Evolutionary conservation across 2,113 vertebrate genomes (phyloP).

Genomic region (Eudyptes chrysolophus): DNA sequence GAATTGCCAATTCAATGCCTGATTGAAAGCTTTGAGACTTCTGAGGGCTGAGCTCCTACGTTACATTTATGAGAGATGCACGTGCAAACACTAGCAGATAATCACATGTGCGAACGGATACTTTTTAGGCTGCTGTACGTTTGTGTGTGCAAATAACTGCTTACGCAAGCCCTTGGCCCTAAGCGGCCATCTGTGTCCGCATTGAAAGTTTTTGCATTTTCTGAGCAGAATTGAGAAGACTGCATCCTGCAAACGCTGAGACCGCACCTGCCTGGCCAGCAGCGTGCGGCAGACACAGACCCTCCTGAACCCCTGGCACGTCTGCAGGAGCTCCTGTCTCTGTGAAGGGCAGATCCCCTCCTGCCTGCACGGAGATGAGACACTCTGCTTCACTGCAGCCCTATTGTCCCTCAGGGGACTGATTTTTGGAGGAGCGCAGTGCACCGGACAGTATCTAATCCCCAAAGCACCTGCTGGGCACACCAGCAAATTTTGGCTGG

Average conservation of each 20-base stretch:
- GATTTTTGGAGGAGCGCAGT: background rate
- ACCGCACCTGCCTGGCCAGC: background rate
- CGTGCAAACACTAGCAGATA: background rate
- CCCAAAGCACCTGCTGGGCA: background rate
- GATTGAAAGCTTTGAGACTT: constrained; percentile 33
- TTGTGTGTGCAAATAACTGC: constrained; percentile 4
- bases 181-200: background rate
- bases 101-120: background rate
- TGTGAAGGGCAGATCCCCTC: background rate
- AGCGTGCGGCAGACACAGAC: background rate
- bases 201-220: background rate
- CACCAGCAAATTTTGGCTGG: background rate
- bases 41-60: background rate
- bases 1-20: constrained; percentile 2
- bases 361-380: background rate
- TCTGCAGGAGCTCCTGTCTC: background rate
- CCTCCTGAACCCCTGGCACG: background rate
- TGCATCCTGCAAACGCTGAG: accelerated
- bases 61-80: constrained; percentile 3
- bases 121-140: background rate
- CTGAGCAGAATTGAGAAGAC: background rate
- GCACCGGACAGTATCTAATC: background rate
- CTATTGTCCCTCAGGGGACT: background rate
- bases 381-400: background rate
- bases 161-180: background rate